Base-by-base conservation (phyloP, 2,888 invertebrate genomes). In the Rotaria socialis region DNA sequence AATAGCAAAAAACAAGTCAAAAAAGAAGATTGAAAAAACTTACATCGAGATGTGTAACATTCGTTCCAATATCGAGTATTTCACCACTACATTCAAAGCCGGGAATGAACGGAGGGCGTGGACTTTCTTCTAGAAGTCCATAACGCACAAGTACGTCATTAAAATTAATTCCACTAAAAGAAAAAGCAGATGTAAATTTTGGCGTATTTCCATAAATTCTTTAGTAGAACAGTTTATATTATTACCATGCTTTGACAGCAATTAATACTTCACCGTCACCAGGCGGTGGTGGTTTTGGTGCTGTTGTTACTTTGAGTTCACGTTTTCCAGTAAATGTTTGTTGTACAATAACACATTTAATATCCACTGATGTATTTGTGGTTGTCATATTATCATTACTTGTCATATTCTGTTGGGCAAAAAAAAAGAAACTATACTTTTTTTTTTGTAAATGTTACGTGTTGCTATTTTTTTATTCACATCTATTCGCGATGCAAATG, bases 61-160 rank as follows among this genome's bases (percentile, higher is more conserved):
- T 90, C 75, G 90, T 90, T 8, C 90, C 90, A 2, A 91, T 86
- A 3, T 89, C 89, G 87, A 90, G 90, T 14, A 91, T 89, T 85
- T 90, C 89, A 0, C 96, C 96, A 86, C 95, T 94, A 91, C 95
- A 95, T 91, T 96, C 96, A 89, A 95, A 95, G 87, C 96, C 96
- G 24, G 47, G 93, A 90, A 95, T 94, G 92, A 95, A 94, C 11
- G 96, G 96, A 10, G 95, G 94, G 92, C 95, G 96, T 27, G 95
- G 95, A 0, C 94, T 94, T 24, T 94, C 94, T 90, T 95, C 95
- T 89, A 95, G 94, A 87, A 94, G 94, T 8, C 95, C 96, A 91
- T 95, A 95, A 80, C 95, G 93, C 87, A 95, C 94, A 93, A 95
- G 95, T 92, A 96, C 91, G 90, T 96, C 96, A 92, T 95, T 94